These are phyloP conservation scores for Rhynchotus rufescens DNA, from an alignment of 2,797 vertebrate genomes.

Conservation along the genomic window DNA sequence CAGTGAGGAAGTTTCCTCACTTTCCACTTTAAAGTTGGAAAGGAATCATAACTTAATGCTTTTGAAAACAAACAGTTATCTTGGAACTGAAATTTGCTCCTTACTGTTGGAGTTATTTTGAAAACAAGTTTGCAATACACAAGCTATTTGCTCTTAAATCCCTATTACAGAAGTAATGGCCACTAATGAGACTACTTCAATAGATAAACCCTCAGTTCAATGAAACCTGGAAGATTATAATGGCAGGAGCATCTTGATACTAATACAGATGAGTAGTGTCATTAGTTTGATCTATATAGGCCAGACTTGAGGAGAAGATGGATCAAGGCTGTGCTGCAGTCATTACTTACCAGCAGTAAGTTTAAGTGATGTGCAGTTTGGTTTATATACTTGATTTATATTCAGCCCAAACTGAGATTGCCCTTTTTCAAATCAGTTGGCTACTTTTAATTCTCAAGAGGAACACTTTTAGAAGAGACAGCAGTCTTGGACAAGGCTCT, in stretches of 20 bases:
- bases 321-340: not conserved
- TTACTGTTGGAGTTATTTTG: not conserved
- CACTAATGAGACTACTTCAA: not conserved
- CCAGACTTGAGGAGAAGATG: not conserved
- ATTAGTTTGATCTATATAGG: not conserved
- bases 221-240: not conserved
- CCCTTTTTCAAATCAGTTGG: conserved; percentile 13
- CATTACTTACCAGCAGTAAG: conserved; percentile 16
- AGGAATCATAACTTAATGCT: not conserved
- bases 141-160: not conserved
- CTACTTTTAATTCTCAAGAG: not conserved
- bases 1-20: not conserved
- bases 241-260: not conserved
- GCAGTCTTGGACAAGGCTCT: not conserved
- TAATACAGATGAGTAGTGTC: not conserved
- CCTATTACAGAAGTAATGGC: not conserved
- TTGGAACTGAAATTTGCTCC: not conserved
- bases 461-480: not conserved
- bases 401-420: conserved; percentile 5
- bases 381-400: conserved; percentile 23
- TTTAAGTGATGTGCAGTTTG: not conserved
- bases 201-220: not conserved
- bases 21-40: not conserved
- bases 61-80: not conserved
- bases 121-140: not conserved